Conservation (phyloP, 2,113 vertebrate species). For the Silurus glanis region DNA sequence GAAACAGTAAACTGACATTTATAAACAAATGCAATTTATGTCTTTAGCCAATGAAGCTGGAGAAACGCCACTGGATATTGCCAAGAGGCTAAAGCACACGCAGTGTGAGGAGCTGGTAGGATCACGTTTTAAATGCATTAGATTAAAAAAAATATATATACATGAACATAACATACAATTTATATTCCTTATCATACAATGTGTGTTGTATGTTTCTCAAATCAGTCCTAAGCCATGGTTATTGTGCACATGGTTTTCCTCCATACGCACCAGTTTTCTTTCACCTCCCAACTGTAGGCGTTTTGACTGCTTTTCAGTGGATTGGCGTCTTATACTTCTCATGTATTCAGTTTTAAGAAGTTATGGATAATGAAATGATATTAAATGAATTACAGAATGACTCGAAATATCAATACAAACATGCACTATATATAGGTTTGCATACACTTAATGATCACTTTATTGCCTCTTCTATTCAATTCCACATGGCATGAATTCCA, state of each 20-base stretch:
- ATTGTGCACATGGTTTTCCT: background rate
- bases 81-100: conserved; percentile 82
- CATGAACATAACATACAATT: background rate
- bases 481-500: background rate
- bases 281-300: background rate
- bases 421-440: background rate
- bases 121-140: background rate
- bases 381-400: background rate
- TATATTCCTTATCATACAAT: background rate
- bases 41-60: conserved; percentile 87
- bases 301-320: background rate
- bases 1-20: background rate
- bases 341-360: background rate
- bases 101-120: conserved; percentile 93
- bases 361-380: background rate
- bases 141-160: background rate
- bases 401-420: background rate
- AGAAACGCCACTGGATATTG: conserved; percentile 88
- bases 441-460: background rate
- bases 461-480: background rate
- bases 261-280: background rate
- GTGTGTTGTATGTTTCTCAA: background rate
- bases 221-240: background rate
- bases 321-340: background rate
- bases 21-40: background rate